A percentile compares a stretch with the other conserved stretches of the same genome.
phyloP scores from a whole-genome alignment of 2,797 vertebrate species.

The Enteromius viviparus region DNA sequence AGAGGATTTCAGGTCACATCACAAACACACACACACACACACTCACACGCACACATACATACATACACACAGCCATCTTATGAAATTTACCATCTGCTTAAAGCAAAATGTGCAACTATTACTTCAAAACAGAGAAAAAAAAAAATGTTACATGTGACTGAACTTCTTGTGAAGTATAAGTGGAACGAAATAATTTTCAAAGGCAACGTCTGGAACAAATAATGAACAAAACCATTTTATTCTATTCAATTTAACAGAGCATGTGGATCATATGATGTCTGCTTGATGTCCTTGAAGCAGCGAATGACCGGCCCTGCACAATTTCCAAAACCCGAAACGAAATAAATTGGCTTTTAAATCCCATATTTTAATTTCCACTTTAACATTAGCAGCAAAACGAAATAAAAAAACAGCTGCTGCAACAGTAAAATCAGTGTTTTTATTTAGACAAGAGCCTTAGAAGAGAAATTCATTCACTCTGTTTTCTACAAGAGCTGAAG shows the following conservation, averaged over 20 bases:
- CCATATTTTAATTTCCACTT: not conserved
- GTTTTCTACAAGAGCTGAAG: constrained; percentile 39
- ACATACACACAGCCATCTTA: not conserved
- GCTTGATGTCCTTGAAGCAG: not conserved
- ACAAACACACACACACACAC: constrained; percentile 22
- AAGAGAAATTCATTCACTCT: constrained; percentile 25
- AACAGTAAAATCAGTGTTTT: constrained; percentile 36
- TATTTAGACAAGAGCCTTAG: constrained; percentile 48
- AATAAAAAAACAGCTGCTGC: constrained; percentile 31
- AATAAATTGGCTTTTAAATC: constrained; percentile 25
- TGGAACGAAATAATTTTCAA: not conserved
- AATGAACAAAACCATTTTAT: not conserved
- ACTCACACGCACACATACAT: constrained; percentile 38
- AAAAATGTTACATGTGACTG: not conserved
- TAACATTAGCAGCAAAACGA: not conserved
- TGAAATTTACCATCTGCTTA: constrained; percentile 15
- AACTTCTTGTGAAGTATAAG: not conserved
- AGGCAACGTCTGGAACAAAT: not conserved
- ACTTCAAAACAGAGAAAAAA: not conserved
- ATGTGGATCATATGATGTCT: not conserved
- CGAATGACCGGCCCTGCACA: not conserved
- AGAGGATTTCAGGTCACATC: constrained; percentile 36
- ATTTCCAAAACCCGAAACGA: not conserved
- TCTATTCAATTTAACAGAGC: not conserved
- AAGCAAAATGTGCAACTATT: constrained; percentile 1